phyloP scores from a whole-genome alignment of 2,797 vertebrate genomes.

The Coreius guichenoti region DNA sequence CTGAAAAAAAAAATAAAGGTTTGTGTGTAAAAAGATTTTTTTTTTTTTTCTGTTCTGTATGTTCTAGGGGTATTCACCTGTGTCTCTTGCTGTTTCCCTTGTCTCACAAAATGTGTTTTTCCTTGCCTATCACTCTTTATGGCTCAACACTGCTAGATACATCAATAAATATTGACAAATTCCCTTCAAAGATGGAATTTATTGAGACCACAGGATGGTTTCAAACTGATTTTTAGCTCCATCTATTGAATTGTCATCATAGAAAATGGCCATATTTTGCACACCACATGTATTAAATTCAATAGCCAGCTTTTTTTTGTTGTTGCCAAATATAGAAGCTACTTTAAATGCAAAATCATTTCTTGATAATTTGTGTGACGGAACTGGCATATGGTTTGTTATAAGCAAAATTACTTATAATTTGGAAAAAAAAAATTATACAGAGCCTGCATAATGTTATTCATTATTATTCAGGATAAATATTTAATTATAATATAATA shows the following conservation, averaged over 20 bases:
- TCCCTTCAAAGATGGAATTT: not conserved
- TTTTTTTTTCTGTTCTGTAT: not conserved
- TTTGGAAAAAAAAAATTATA: not conserved
- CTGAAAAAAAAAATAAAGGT: not conserved
- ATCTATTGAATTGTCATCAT: not conserved
- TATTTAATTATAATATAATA: too few species aligned
- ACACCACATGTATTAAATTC: not conserved
- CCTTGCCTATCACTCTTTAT: not conserved
- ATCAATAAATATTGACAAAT: constrained; percentile 2
- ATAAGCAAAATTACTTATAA: not conserved
- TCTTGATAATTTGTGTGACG: not conserved
- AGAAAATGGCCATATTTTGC: not conserved
- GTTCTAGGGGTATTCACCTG: not conserved
- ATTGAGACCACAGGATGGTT: not conserved
- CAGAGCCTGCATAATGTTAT: constrained; percentile 8
- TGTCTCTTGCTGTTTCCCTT: not conserved
- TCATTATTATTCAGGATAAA: constrained; percentile 2
- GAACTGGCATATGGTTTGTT: not conserved
- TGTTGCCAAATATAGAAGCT: not conserved
- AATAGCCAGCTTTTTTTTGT: not conserved
- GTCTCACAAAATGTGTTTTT: constrained; percentile 20
- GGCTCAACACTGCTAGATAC: not conserved
- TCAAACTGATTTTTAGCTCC: constrained; percentile 11
- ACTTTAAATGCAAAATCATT: not conserved
- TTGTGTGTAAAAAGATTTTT: not conserved